Evolutionary conservation across 2,797 vertebrate genomes (phyloP).

Genomic region (Phalloptychus januarius): DNA sequence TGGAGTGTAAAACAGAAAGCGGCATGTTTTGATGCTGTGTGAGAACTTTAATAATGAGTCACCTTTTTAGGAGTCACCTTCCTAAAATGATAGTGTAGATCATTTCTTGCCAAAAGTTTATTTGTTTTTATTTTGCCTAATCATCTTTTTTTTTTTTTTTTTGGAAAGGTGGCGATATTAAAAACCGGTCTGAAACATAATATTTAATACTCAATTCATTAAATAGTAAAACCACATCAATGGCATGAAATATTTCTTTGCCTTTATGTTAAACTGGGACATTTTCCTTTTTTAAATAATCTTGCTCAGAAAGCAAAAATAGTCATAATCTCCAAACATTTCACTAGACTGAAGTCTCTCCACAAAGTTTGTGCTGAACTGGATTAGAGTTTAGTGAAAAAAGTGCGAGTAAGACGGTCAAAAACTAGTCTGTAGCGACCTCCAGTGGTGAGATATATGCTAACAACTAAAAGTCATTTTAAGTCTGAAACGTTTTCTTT

Average conservation of each 20-base stretch:
- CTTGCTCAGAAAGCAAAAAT: not conserved
- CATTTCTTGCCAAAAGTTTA: no score
- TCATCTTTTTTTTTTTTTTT: no score
- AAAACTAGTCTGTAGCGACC: conserved; percentile 32
- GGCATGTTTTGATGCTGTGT: not conserved
- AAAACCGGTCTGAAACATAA: not conserved
- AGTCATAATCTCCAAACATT: not conserved
- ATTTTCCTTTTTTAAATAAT: not conserved
- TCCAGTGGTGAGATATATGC: conserved; percentile 34
- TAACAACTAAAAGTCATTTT: not conserved
- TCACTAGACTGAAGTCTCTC: not conserved
- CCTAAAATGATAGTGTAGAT: no score
- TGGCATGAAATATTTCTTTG: not conserved
- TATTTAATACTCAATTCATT: not conserved
- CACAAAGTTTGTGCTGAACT: not conserved
- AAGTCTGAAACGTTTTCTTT: not conserved
- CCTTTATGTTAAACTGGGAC: not conserved
- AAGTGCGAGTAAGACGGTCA: not conserved
- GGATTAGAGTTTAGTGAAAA: not conserved
- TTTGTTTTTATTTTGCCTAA: no score
- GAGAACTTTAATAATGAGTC: not conserved
- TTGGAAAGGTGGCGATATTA: not conserved
- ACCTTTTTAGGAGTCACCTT: not conserved
- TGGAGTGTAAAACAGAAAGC: not conserved
- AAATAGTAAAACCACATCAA: not conserved